Conservation (phyloP, 2,888 invertebrate genomes). For the Ochlodes sylvanus region DNA sequence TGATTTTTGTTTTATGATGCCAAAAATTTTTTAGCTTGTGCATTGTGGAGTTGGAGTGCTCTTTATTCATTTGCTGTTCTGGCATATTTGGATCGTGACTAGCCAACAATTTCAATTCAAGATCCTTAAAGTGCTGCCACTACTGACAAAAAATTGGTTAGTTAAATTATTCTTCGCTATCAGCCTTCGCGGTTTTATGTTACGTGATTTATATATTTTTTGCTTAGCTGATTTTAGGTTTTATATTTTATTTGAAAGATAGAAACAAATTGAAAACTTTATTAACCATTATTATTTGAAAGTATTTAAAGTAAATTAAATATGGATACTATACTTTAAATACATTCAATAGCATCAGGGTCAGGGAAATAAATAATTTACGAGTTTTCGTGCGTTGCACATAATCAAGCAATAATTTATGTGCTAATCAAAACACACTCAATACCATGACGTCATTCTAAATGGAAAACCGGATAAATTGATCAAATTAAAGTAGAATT, state of each 20-base stretch:
- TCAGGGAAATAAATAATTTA: too few species aligned
- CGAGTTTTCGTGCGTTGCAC: too few species aligned
- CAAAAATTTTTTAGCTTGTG: conserved; percentile 27
- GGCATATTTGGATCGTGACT: conserved; percentile 27
- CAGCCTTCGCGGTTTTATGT: neutral
- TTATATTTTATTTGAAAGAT: neutral
- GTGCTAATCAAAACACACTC: too few species aligned
- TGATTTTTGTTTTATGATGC: conserved; percentile 39
- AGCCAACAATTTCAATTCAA: conserved; percentile 18
- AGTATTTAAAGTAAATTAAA: too few species aligned
- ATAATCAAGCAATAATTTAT: too few species aligned
- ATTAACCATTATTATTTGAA: too few species aligned
- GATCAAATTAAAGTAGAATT: too few species aligned
- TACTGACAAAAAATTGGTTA: conserved; percentile 10
- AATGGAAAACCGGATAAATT: too few species aligned
- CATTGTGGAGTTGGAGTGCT: conserved; percentile 33
- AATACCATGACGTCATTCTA: too few species aligned
- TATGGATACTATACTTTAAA: too few species aligned
- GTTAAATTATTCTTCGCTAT: neutral
- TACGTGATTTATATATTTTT: neutral
- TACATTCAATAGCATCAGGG: too few species aligned
- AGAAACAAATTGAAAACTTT: neutral
- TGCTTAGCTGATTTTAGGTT: neutral
- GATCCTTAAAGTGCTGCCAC: conserved; percentile 19
- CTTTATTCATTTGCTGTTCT: conserved; percentile 33